Percentiles rank a stretch among this genome's conserved stretches.
These are phyloP conservation scores for Watsonalla binaria DNA, from an alignment of 2,888 invertebrate genomes.

Conservation along the genomic window DNA sequence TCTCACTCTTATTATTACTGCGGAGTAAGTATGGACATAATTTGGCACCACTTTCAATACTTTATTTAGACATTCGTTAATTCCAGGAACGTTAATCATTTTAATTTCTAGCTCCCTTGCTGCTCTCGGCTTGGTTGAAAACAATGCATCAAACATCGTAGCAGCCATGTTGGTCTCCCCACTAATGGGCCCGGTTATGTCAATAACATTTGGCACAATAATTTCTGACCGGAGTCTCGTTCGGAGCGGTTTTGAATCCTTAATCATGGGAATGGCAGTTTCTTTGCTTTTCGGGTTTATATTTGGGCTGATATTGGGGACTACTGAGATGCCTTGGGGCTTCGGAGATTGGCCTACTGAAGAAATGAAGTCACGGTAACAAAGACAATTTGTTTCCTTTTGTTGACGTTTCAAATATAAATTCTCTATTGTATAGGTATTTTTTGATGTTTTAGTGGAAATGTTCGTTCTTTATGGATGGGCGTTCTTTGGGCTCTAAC, in stretches of 20 bases:
- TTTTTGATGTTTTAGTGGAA: slow-evolving; percentile 73
- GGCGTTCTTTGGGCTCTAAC: slow-evolving; percentile 86
- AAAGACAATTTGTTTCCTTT: not conserved
- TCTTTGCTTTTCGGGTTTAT: slow-evolving; percentile 89
- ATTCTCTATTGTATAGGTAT: not conserved
- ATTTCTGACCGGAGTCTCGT: slow-evolving; percentile 85
- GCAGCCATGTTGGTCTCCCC: slow-evolving; percentile 88
- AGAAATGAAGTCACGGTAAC: slow-evolving; percentile 86
- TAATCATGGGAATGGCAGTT: slow-evolving; percentile 84
- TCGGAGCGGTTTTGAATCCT: slow-evolving; percentile 83
- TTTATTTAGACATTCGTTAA: not conserved
- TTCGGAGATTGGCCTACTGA: slow-evolving; percentile 87
- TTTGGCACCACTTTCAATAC: not conserved
- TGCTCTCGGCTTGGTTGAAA: slow-evolving; percentile 89
- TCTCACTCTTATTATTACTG: slow-evolving; percentile 86
- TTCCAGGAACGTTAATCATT: not conserved
- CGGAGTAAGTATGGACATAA: slow-evolving; percentile 81
- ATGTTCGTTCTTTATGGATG: slow-evolving; percentile 86
- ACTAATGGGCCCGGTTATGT: slow-evolving; percentile 91
- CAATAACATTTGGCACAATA: slow-evolving; percentile 90
- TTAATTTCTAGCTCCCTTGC: slow-evolving; percentile 83
- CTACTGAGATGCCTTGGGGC: slow-evolving; percentile 87
- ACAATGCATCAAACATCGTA: slow-evolving; percentile 89
- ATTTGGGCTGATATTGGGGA: slow-evolving; percentile 85
- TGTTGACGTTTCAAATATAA: not conserved